Base-by-base conservation (phyloP, 1,140 invertebrate genomes). In the Copidosoma floridanum region DNA sequence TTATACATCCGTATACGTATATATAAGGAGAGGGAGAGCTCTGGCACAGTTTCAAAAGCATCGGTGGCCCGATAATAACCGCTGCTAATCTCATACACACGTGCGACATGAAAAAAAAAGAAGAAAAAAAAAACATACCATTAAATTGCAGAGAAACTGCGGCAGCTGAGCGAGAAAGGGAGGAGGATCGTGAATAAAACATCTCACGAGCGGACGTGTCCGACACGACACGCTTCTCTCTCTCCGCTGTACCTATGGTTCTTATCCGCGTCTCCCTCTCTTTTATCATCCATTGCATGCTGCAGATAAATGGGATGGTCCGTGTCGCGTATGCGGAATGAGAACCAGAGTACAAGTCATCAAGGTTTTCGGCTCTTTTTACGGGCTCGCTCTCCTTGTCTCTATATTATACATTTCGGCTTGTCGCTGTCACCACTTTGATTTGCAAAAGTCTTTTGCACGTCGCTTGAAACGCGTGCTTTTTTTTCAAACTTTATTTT, bases 121-220 rank as follows among this genome's bases (percentile, higher is more conserved):
- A 23, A 41, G 26, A 56, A 46, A 43, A 40, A 43, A 18, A 11
- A 41, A 41, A 50, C 47, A 24, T 24, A 24, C 23, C 40, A 21
- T 20, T 16, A 24, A 46, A 23, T 7, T 29, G 46, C 26, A 29
- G 11, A 47, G 24, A 14, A 48, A 1, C 7, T 12, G 47, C 47
- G 23, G 27, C 47, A 7, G 26, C 47, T 27, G n/a, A 6, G 43
- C 12, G 21, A 24, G n/a, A n/a, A 10, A 53, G 20, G 16, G 24
- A 56, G 18, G 2, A 26, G 14, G n/a, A n/a, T n/a, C n/a, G n/a
- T n/a, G n/a, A n/a, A 37, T 56, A 47, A 57, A 57, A 40, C 41
- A 50, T 57, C 55, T 50, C 46, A 40, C 50, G 24, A n/a, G 50
- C 21, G 4, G 43, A 55, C 40, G n/a, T 20, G 41, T 44, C 24